Evolutionary conservation across 2,797 vertebrate species (phyloP), one percentile per base, ranked within the genome.

Genomic region (Cichlasoma orientale): DNA sequence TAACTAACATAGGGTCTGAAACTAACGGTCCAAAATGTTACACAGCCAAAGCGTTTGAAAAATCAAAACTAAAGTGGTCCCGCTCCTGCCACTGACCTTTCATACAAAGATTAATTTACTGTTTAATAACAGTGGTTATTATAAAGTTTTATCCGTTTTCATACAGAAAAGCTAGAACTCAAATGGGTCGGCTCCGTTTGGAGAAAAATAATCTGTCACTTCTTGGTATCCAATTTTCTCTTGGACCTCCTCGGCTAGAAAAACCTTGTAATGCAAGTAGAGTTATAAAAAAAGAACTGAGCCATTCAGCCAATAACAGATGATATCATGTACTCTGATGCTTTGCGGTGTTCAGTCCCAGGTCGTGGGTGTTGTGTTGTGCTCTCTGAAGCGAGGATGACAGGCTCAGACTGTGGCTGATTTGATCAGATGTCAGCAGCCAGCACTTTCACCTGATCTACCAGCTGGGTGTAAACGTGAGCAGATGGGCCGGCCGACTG

Each of bases 401-500:
- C 86, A 87, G 88, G 75, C 90, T 90, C 88, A 86, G 89, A 83
- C 88, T 89, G 88, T 56, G 84, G 80, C 84, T 92, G 94, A 93
- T 94, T 88, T 92, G 92, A 93, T 94, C 93, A 89, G 80, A 93
- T 86, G 91, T 89, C 90, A 92, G 91, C 91, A 90, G 93, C 92
- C 91, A 89, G 89, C 90, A 86, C 94, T 90, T 91, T 95, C 92
- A 95, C 95, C 94, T 95, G 94, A 94, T 93, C 92, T 89, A 90
- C 90, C 92, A 94, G 93, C 92, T 95, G 92, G 91, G 89, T 91
- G 90, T 90, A 91, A 94, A 93, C 92, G 93, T 75, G 92, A 94
- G 92, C 95, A 96, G 95, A 96, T 95, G 95, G 95, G 87, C 86
- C 84, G 87, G 90, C 89, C 90, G 86, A 85, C 84, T 69, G 90